Evolutionary conservation across 2,113 vertebrate species (phyloP), one percentile per base, ranked within the genome.

Genomic region (Bothrops jararaca): DNA sequence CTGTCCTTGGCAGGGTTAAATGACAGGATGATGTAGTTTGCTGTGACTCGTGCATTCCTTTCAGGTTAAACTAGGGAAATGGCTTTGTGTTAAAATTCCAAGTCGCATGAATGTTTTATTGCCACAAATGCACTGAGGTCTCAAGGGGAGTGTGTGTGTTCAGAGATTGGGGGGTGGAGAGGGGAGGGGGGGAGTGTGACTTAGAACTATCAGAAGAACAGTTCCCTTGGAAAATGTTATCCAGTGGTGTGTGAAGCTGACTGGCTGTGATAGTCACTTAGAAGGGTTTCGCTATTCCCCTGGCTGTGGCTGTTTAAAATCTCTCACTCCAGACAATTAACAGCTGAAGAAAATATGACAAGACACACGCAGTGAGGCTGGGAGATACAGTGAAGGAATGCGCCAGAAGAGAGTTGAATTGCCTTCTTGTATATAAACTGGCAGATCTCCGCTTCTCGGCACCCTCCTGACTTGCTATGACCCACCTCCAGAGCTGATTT

Each of bases 61-160:
- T 98, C 97, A 98, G 97, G 98, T 98, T 98, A 98, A 98, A 97
- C 97, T 98, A 98, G 97, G 98, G 98, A 97, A 98, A 98, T 98
- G 97, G 97, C 98, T 98, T 98, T 98, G 98, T 98, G 98, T 98
- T 98, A 98, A 97, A 97, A 98, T 98, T 98, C 98, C 98, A 98
- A 98, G 98, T 98, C 96, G 95, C 98, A 98, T 98, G 97, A 98
- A 98, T 98, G 98, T 98, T 98, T 98, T 98, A 98, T 98, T 97
- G 97, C 97, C 98, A 98, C 97, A 97, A 97, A 98, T 97, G 97
- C 97, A 96, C 97, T 97, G 96, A 97, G 97, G 97, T 97, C 97
- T 98, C 97, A 93, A 96, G 98, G 97, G 97, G 97, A 97, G 97
- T 69, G 85, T 89, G 74, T 86, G 88, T 90, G 74, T 60, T 90